phyloP scores from a whole-genome alignment of 2,888 invertebrate species.

The Euplexia lucipara region DNA sequence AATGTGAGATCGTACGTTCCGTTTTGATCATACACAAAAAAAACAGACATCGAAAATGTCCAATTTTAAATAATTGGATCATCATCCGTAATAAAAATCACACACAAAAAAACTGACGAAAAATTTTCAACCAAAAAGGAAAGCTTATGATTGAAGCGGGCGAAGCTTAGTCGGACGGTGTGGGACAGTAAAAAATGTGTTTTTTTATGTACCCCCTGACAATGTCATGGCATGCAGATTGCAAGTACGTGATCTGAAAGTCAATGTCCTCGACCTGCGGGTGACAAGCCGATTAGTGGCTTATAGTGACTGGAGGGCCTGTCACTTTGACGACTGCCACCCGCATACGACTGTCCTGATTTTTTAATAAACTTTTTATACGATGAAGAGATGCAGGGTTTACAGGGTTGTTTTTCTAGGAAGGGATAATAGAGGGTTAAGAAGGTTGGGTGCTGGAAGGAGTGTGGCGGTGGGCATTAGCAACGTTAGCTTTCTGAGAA shows the following conservation, averaged over 20 bases:
- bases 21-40: not conserved
- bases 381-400: slow-evolving; percentile 29
- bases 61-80: not conserved
- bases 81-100: not conserved
- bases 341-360: slow-evolving; percentile 43
- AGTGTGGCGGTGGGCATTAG: not conserved
- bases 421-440: slow-evolving; percentile 16
- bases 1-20: too few relatives aligned
- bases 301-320: slow-evolving; percentile 67
- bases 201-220: slow-evolving; percentile 76
- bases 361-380: slow-evolving; percentile 61
- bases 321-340: slow-evolving; percentile 63
- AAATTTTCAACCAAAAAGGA: slow-evolving; percentile 12
- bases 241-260: slow-evolving; percentile 87
- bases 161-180: slow-evolving; percentile 52
- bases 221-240: slow-evolving; percentile 84
- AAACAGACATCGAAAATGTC: not conserved
- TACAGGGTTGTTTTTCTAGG: slow-evolving; percentile 32
- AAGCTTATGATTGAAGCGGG: slow-evolving; percentile 42
- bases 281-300: slow-evolving; percentile 87
- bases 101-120: not conserved
- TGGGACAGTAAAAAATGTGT: slow-evolving; percentile 70
- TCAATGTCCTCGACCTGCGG: slow-evolving; percentile 79
- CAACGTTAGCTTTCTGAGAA: not conserved
- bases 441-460: not conserved